Base-by-base conservation (phyloP, 2,797 vertebrate species). In the Alcedo quadribrachys region DNA sequence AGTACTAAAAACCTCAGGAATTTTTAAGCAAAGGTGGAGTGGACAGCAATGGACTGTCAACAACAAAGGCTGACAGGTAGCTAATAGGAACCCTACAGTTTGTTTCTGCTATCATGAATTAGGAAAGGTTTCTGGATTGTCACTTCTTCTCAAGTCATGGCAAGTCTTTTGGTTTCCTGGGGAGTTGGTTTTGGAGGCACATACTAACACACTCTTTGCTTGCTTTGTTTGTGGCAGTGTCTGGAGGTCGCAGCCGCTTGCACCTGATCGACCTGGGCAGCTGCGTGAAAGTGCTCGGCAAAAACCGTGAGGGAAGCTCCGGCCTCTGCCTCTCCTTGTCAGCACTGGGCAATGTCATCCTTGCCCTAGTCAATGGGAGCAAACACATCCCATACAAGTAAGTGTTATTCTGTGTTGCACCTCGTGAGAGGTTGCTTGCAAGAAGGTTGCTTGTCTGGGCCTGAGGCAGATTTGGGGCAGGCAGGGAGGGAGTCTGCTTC, bases 251-350 rank as follows among this genome's bases (percentile, higher is more conserved):
- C 53, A 99, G 98, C 81, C 99, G 99, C 92, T 96, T 99, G 95
- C 99, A 99, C 95, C 98, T 99, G 95, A 99, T 99, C 87, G 99
- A 99, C 85, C 98, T 99, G 48, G 99, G 99, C 42, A 98, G 98
- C 86, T 99, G 99, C 18, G 98, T 99, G 87, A 99, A 98, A 88
- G 98, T 97, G 16, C 98, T 98, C 37, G 93, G 97, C 95, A 99
- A 98, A 96, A 98, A 93, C 74, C 98, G 97, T 3, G 99, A 99
- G 86, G 98, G 96, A 85, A 98, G 97, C 93, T 97, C 98, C 4
- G 98, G 98, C 66, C 98, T 99, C 75, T 99, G 99, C 83, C 98
- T 98, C 45, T 99, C 98, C 0, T 97, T 98, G 93, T 98, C 98
- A 14, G 99, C 99, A 5, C 97, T 99, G 96, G 99, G 99, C 53